phyloP scores from a whole-genome alignment of 2,113 vertebrate species.

The Scopus umbretta region DNA sequence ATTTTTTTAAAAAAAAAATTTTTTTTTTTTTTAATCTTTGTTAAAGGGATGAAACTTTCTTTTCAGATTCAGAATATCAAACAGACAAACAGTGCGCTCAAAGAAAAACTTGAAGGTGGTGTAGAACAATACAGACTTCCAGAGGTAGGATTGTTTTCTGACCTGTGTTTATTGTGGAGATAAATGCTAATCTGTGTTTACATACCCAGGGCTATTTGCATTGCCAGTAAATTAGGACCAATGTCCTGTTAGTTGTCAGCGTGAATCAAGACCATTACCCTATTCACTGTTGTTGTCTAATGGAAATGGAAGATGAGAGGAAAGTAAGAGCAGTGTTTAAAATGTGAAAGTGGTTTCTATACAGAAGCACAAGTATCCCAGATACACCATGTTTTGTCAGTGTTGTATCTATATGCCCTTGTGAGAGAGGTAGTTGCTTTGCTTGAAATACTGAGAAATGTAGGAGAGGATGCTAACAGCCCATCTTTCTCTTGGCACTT shows the following conservation, averaged over 20 bases:
- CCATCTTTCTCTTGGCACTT: background rate
- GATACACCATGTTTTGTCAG: background rate
- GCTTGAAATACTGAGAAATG: background rate
- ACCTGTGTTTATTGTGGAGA: background rate
- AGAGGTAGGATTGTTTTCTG: conserved; percentile 77
- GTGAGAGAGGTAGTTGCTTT: background rate
- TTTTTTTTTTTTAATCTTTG: background rate
- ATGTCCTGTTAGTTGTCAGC: background rate
- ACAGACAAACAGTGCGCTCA: conserved; percentile 89
- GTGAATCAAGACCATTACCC: background rate
- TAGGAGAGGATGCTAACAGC: background rate
- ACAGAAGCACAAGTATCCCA: background rate
- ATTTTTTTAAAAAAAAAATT: too few species aligned
- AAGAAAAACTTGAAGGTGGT: conserved; percentile 88
- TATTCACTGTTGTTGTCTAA: background rate
- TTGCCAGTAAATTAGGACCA: background rate
- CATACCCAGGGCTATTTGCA: background rate
- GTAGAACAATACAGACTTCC: conserved; percentile 84
- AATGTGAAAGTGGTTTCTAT: background rate
- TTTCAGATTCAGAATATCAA: conserved; percentile 94
- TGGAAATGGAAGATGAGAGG: background rate
- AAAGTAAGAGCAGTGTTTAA: background rate
- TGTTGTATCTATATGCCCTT: background rate
- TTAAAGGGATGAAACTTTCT: background rate
- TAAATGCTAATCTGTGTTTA: background rate